phyloP scores from a whole-genome alignment of 2,888 invertebrate genomes.

The Drosophila formosana region DNA sequence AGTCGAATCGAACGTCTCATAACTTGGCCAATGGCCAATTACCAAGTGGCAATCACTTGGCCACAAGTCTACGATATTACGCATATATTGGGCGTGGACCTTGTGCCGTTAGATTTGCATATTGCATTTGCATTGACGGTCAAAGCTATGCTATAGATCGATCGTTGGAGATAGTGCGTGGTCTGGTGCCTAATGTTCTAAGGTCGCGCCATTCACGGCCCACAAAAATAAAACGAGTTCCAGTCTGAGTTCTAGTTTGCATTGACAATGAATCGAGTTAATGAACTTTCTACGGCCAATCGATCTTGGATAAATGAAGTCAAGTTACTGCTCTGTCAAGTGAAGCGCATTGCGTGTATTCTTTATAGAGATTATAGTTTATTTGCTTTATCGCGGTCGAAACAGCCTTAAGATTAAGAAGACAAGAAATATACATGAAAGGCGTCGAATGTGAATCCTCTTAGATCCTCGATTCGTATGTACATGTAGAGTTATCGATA shows the following conservation, averaged over 20 bases:
- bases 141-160: slow-evolving; percentile 18
- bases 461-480: slow-evolving; percentile 53
- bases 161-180: slow-evolving; percentile 11
- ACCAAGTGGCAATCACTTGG: too few species aligned
- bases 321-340: background rate
- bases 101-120: slow-evolving; percentile 23
- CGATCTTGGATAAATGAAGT: background rate
- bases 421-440: slow-evolving; percentile 77
- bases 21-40: slow-evolving; percentile 36
- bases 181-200: slow-evolving; percentile 39
- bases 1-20: background rate
- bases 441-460: slow-evolving; percentile 63
- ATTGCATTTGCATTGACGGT: slow-evolving; percentile 28
- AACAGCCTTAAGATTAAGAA: slow-evolving; percentile 84
- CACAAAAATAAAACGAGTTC: slow-evolving; percentile 4
- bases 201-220: slow-evolving; percentile 40
- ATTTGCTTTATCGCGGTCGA: slow-evolving; percentile 84
- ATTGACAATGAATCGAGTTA: slow-evolving; percentile 49
- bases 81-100: slow-evolving; percentile 20
- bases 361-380: slow-evolving; percentile 57
- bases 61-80: background rate
- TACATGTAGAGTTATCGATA: slow-evolving; percentile 65
- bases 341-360: too few species aligned
- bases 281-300: background rate
- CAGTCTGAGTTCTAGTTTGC: slow-evolving; percentile 26